Evolutionary conservation across 1,140 invertebrate genomes (phyloP), one percentile per base, ranked within the genome.

Genomic region (Sycophaga agraensis): DNA sequence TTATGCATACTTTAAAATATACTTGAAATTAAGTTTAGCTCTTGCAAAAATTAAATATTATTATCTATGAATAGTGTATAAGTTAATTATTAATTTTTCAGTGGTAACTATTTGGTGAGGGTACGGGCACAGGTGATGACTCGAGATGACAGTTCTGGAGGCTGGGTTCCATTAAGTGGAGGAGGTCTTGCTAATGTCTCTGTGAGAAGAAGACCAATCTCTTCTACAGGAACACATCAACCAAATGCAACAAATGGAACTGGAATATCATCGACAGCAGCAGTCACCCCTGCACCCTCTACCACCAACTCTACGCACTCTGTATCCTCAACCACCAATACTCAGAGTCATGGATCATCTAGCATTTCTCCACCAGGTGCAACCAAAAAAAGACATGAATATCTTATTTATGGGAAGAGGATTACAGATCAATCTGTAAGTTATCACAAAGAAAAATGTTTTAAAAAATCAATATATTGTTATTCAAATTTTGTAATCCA

Each of bases 41-140:
- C 11, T 39, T 39, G 11, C 16, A 9, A 39, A 14, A 9, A 39
- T n/a, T n/a, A 39, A 9, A n/a, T 14, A n/a, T n/a, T 12, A 39
- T 6, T 39, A 19, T 42, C 28, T 31, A 31, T 31, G n/a, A n/a
- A 39, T 39, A 4, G 37, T 42, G 19, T 7, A 21, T 42, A 45
- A 26, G 14, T 16, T 48, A 28, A 9, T 59, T 60, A 49, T 39
- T 43, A 50, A 45, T 28, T 54, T 63, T 59, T 35, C 83, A 94
- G 91, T 90, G 91, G 87, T 79, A 87, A 89, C 82, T 93, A 89
- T 84, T 86, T 97, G 88, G 95, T 97, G 84, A 92, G 91, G 81
- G 94, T 98, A 74, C 91, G 93, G 74, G 96, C 95, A 82, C 95
- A 97, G 87, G 95, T 97, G 84, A 98, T 98, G 96, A 96, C 92